phyloP scores from a whole-genome alignment of 2,113 vertebrate genomes.

The Cryptotis parvus region DNA sequence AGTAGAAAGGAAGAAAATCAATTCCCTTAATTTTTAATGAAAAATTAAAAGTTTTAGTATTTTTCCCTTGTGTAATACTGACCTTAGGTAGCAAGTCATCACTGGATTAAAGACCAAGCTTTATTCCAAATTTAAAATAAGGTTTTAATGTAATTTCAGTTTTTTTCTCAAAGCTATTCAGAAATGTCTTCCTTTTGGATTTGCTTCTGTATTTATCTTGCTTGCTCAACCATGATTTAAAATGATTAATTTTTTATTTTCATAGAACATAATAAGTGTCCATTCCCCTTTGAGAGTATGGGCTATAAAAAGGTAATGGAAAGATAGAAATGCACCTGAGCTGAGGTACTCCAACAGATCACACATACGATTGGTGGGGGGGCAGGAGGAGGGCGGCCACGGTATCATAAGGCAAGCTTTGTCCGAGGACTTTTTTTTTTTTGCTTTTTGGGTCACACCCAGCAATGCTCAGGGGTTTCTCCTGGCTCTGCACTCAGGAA shows the following conservation, averaged over 20 bases:
- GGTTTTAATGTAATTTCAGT: neutral
- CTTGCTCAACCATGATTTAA: conserved; percentile 1
- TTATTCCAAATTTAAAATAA: neutral
- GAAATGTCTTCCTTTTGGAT: neutral
- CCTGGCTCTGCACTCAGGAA: no score
- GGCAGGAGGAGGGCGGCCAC: neutral
- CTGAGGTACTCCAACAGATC: neutral
- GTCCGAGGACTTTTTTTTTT: no score
- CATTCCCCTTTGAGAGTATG: neutral
- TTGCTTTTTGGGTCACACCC: no score
- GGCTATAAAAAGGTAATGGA: conserved; percentile 8
- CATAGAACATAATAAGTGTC: neutral
- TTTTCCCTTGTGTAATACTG: neutral
- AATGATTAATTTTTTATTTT: conserved; percentile 31
- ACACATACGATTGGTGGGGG: neutral
- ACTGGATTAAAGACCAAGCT: neutral
- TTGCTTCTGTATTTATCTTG: conserved; percentile 34
- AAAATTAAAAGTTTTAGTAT: neutral
- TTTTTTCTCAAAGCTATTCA: conserved; percentile 1
- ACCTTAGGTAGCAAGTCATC: conserved; percentile 14
- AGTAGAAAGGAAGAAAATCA: neutral
- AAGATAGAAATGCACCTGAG: neutral
- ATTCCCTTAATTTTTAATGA: neutral
- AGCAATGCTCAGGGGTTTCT: no score
- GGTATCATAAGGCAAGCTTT: neutral